Conservation (phyloP, 1,140 invertebrate species). For the Aplysia californica region DNA sequence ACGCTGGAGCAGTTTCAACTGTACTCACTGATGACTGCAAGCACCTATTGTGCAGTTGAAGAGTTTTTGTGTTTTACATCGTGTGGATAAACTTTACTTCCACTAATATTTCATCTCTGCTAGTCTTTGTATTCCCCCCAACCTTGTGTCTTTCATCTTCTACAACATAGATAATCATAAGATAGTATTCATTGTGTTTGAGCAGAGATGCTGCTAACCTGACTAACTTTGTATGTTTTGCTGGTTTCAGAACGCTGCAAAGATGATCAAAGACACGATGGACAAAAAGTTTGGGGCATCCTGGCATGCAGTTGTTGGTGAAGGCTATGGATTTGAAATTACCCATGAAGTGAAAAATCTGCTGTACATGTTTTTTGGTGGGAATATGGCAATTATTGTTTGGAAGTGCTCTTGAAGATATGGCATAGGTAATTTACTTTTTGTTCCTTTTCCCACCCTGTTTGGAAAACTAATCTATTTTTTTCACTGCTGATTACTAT, state of each 20-base stretch:
- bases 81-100: background rate
- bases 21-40: no score
- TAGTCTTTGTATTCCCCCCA: background rate
- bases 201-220: no score
- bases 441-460: no score
- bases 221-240: background rate
- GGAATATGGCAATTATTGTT: constrained; percentile 87
- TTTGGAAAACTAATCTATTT: no score
- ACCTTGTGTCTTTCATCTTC: background rate
- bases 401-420: constrained; percentile 84
- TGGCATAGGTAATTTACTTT: no score
- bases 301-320: constrained; percentile 93
- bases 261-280: constrained; percentile 91
- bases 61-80: background rate
- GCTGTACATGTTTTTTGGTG: constrained; percentile 92
- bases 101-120: background rate
- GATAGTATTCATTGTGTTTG: no score
- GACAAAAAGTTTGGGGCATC: constrained; percentile 94
- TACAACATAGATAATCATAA: background rate
- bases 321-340: constrained; percentile 93
- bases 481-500: no score
- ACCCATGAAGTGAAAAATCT: constrained; percentile 91
- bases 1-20: no score
- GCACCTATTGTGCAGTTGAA: no score
- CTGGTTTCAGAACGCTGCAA: constrained; percentile 76